These are phyloP conservation scores for Sinocyclocheilus anshuiensis DNA, from an alignment of 2,113 vertebrate species.

Conservation along the genomic window DNA sequence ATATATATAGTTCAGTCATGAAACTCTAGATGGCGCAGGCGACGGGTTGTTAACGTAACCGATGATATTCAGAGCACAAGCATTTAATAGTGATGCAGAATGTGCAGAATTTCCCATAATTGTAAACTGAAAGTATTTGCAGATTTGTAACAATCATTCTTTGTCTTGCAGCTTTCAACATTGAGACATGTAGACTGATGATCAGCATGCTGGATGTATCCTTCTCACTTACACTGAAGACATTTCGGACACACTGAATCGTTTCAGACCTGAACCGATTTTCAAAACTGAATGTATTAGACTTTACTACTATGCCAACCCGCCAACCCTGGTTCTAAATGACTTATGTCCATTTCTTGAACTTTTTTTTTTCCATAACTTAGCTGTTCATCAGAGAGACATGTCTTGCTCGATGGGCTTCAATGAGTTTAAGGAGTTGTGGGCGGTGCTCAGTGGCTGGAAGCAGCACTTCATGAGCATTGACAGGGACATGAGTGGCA, in stretches of 20 bases:
- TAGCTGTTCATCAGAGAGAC: constrained; percentile 72
- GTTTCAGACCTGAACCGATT: neutral
- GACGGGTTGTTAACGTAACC: too few relatives aligned
- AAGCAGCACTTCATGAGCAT: constrained; percentile 83
- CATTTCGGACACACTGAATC: neutral
- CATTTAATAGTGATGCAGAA: neutral
- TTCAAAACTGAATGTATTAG: neutral
- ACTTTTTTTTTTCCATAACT: constrained; percentile 72
- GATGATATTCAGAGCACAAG: too few relatives aligned
- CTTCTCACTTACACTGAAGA: constrained; percentile 66
- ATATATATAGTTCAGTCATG: too few relatives aligned
- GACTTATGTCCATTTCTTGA: neutral
- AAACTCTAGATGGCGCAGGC: too few relatives aligned
- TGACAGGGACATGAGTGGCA: constrained; percentile 86
- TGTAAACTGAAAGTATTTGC: neutral
- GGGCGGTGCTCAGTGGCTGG: constrained; percentile 85
- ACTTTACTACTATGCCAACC: neutral
- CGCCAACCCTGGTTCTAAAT: neutral
- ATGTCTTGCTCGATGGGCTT: constrained; percentile 89
- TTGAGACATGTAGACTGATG: constrained; percentile 96
- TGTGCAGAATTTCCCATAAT: neutral
- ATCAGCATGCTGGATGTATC: constrained; percentile 98
- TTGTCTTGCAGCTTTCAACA: constrained; percentile 84
- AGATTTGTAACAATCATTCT: neutral
- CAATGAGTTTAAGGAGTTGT: constrained; percentile 90